A percentile compares a stretch with the other conserved stretches of the same genome.
phyloP scores from a whole-genome alignment of 2,797 vertebrate species.

The Sebastes miniatus region DNA sequence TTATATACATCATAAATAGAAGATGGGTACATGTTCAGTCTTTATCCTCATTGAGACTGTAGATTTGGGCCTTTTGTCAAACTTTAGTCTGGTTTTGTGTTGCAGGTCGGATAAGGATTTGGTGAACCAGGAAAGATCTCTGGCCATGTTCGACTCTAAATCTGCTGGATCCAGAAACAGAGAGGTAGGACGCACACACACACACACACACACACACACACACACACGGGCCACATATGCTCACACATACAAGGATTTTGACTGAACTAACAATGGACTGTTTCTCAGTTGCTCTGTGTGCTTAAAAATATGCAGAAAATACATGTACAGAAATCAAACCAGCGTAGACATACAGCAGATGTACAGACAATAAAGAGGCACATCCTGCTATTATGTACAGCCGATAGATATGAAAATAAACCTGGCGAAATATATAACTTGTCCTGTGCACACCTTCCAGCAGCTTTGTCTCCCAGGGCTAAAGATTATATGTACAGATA shows the following conservation, averaged over 20 bases:
- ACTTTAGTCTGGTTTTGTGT: neutral
- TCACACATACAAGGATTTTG: too few relatives aligned
- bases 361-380: neutral
- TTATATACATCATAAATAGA: neutral
- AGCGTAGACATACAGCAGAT: neutral
- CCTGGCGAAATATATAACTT: neutral
- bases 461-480: neutral
- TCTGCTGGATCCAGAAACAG: constrained; percentile 68
- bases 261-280: too few relatives aligned
- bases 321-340: neutral
- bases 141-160: constrained; percentile 69
- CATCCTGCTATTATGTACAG: neutral
- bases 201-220: constrained; percentile 1
- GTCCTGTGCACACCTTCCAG: neutral
- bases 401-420: neutral
- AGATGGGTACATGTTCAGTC: neutral
- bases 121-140: constrained; percentile 84
- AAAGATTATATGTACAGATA: neutral
- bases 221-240: neutral
- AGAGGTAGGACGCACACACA: constrained; percentile 52
- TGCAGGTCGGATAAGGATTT: constrained; percentile 87
- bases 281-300: too few relatives aligned
- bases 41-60: too few relatives aligned
- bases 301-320: too few relatives aligned
- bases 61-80: neutral